Conservation (phyloP, 1,140 invertebrate species). For the Drosophila repleta region DNA sequence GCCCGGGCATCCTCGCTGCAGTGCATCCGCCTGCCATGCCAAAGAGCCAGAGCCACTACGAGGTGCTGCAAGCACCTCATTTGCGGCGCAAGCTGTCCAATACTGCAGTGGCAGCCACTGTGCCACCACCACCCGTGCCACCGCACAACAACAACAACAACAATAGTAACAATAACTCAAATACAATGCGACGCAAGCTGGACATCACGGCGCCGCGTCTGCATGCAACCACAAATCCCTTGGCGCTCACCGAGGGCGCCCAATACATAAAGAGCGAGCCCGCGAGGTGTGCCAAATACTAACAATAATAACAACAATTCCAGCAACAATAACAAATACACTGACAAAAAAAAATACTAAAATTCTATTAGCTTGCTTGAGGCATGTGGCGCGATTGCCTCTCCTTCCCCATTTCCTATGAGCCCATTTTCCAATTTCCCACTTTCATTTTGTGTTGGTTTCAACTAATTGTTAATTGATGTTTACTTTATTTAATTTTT, state of each 20-base stretch:
- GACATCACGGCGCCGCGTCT: conserved; percentile 88
- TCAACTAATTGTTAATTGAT: neutral
- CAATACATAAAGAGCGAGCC: conserved; percentile 72
- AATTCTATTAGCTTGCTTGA: conserved; percentile 15
- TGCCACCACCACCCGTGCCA: conserved; percentile 35
- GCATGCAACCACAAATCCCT: conserved; percentile 89
- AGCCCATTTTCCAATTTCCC: neutral
- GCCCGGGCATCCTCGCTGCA: conserved; percentile 31
- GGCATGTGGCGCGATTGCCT: conserved; percentile 19
- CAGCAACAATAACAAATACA: conserved; percentile 22
- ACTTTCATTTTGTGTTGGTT: conserved; percentile 5
- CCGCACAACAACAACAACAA: conserved; percentile 33
- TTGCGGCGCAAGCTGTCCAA: conserved; percentile 56
- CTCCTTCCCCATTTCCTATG: neutral
- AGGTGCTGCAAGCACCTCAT: conserved; percentile 35
- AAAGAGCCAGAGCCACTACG: conserved; percentile 67
- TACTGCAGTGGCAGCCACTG: neutral
- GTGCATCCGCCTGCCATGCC: conserved; percentile 66
- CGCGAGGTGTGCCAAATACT: conserved; percentile 66
- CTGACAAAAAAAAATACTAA: neutral
- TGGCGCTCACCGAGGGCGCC: conserved; percentile 86
- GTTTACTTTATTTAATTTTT: too few species aligned
- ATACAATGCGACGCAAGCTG: conserved; percentile 82
- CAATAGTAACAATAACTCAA: conserved; percentile 47
- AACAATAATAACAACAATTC: conserved; percentile 34